phyloP scores from a whole-genome alignment of 2,797 vertebrate species.

The Linurgus olivaceus region DNA sequence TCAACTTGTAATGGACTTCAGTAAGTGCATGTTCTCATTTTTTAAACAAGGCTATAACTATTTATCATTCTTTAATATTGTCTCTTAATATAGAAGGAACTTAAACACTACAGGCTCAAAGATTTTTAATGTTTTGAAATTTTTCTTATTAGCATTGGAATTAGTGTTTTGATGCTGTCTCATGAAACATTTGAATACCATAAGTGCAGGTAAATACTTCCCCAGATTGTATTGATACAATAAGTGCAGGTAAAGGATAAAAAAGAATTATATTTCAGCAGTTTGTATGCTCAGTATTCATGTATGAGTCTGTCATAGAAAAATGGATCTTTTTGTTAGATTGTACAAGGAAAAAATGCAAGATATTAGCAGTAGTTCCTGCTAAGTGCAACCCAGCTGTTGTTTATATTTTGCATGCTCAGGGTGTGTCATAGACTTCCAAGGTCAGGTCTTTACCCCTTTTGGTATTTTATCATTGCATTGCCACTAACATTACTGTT shows the following conservation, averaged over 20 bases:
- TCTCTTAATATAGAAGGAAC: neutral
- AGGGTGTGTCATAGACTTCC: neutral
- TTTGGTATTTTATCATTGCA: neutral
- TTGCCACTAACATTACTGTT: neutral
- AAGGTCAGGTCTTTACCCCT: neutral
- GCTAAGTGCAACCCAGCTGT: neutral
- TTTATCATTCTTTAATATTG: neutral
- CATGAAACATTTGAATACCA: neutral
- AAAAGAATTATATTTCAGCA: neutral
- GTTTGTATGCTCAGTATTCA: neutral
- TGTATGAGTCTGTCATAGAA: neutral
- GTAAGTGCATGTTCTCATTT: constrained; percentile 79
- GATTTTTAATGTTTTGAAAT: neutral
- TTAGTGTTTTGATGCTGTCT: neutral
- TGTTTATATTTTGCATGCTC: neutral
- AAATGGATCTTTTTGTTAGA: neutral
- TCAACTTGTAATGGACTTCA: constrained; percentile 98
- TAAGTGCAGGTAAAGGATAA: neutral
- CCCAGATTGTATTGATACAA: no score
- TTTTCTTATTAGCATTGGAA: neutral
- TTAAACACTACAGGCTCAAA: neutral
- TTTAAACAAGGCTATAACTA: neutral
- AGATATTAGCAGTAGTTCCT: neutral
- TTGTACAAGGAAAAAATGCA: neutral
- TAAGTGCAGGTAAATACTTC: neutral